Conservation (phyloP, 2,113 vertebrate genomes). For the Myotis yumanensis region DNA sequence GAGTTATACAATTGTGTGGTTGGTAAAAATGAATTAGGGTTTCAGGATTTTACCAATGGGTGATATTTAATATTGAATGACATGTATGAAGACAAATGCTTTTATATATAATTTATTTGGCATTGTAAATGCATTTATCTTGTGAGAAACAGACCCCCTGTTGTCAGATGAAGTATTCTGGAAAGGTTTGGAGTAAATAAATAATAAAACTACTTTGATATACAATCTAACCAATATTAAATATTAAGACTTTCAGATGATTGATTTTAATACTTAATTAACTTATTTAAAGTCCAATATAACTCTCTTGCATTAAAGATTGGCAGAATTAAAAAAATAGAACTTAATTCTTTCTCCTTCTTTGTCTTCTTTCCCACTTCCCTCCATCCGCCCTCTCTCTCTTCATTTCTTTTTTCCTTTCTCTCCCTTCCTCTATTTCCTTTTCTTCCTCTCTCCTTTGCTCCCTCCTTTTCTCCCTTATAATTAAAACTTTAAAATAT, state of each 20-base stretch:
- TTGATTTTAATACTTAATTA: conserved; percentile 91
- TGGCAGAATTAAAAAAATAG: conserved; percentile 78
- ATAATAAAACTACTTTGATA: conserved; percentile 90
- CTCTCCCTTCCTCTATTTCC: not conserved
- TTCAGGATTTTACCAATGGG: conserved; percentile 85
- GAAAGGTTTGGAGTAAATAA: conserved; percentile 90
- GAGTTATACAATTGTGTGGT: conserved; percentile 82
- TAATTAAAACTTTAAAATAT: conserved; percentile 63
- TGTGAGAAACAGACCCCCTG: conserved; percentile 87
- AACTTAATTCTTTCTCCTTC: conserved; percentile 69
- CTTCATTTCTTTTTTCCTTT: not conserved
- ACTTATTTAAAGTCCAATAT: conserved; percentile 84
- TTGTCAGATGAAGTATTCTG: conserved; percentile 87
- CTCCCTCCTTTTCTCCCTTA: not conserved
- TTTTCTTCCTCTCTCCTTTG: not conserved
- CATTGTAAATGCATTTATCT: conserved; percentile 90
- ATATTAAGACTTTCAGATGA: conserved; percentile 90
- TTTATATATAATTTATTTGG: conserved; percentile 91
- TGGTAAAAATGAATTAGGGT: conserved; percentile 85
- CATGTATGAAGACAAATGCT: conserved; percentile 90
- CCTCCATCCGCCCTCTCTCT: not conserved
- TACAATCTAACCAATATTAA: conserved; percentile 91
- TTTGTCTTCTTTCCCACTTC: not conserved
- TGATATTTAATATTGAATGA: conserved; percentile 90
- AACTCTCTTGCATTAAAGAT: conserved; percentile 81